Conservation (phyloP, 2,888 invertebrate genomes). For the Leucophenga maculata region DNA sequence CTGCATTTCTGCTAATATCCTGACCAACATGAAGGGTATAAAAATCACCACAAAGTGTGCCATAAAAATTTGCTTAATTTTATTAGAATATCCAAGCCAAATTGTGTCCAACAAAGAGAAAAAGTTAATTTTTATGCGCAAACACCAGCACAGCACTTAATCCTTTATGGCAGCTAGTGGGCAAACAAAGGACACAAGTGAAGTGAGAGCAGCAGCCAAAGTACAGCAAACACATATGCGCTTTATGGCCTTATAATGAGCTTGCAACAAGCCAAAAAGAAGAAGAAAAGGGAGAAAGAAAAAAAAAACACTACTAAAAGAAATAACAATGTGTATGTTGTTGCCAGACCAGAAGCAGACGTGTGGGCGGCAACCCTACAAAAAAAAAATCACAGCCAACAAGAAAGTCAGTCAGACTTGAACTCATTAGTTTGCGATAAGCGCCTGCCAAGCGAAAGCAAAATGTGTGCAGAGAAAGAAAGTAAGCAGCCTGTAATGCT, state of each 20-base stretch:
- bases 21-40: too few species aligned
- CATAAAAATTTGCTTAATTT: constrained; percentile 50
- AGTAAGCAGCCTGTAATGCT: too few species aligned
- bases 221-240: constrained; percentile 29
- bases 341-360: too few species aligned
- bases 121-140: constrained; percentile 49
- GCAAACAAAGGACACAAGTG: constrained; percentile 40
- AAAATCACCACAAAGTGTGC: not conserved
- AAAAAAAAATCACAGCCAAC: constrained; percentile 22
- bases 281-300: constrained; percentile 9
- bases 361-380: too few species aligned
- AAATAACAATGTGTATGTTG: too few species aligned
- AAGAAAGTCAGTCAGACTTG: constrained; percentile 26
- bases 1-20: too few species aligned
- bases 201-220: constrained; percentile 28
- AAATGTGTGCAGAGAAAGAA: constrained; percentile 6
- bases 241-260: constrained; percentile 70
- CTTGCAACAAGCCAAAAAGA: constrained; percentile 35
- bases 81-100: constrained; percentile 37
- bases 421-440: constrained; percentile 53
- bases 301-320: too few species aligned
- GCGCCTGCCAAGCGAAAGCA: constrained; percentile 50
- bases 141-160: constrained; percentile 49
- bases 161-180: constrained; percentile 49
- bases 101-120: constrained; percentile 27